Conservation (phyloP, 2,888 invertebrate genomes). For the Cinara cedri region DNA sequence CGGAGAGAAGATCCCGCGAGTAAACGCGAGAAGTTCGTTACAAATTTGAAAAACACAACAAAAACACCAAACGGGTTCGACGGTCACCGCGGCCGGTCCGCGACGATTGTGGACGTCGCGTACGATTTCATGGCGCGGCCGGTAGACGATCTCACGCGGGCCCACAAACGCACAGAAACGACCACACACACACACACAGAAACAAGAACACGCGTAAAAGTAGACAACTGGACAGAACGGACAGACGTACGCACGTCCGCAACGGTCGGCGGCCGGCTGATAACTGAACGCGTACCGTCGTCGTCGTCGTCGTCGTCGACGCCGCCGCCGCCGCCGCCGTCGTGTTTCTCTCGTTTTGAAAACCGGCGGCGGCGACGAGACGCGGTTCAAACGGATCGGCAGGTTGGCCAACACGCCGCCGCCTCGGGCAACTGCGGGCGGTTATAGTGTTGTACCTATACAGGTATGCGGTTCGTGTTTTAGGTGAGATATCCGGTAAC, state of each 20-base stretch:
- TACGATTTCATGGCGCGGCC: not conserved
- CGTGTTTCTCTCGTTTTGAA: constrained; percentile 22
- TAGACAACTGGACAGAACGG: not conserved
- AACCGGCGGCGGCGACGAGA: constrained; percentile 39
- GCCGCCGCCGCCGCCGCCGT: not conserved
- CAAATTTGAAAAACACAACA: not conserved
- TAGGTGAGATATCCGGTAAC: not conserved
- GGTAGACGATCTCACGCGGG: no score
- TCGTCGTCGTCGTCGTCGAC: not conserved
- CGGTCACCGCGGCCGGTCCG: not conserved
- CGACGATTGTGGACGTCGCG: not conserved
- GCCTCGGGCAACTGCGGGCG: not conserved
- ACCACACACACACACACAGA: not conserved
- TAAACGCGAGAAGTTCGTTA: not conserved
- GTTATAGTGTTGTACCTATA: not conserved
- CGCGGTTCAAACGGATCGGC: constrained; percentile 46
- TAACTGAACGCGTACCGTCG: constrained; percentile 20
- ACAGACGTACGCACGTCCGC: not conserved
- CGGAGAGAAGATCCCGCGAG: no score
- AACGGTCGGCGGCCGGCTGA: constrained; percentile 35
- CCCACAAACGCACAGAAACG: not conserved
- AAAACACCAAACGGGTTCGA: not conserved
- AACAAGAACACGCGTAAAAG: not conserved
- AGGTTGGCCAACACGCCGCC: constrained; percentile 46
- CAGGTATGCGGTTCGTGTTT: no score